Conservation (phyloP, 2,113 vertebrate species). For the Aegithalos caudatus region DNA sequence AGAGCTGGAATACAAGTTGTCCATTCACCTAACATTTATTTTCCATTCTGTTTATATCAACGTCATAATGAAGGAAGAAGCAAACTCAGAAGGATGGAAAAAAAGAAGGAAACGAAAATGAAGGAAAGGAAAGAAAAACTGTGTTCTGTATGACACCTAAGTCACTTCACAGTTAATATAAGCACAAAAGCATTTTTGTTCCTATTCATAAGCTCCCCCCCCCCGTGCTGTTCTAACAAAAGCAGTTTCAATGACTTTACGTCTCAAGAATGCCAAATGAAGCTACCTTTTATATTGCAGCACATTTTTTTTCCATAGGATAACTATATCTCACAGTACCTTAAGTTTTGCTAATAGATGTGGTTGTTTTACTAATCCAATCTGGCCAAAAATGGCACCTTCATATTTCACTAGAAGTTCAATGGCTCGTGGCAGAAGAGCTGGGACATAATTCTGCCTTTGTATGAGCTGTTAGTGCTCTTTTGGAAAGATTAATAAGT, state of each 20-base stretch:
- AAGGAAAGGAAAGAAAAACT: neutral
- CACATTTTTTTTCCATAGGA: neutral
- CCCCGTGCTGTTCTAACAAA: neutral
- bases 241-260: neutral
- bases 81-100: neutral
- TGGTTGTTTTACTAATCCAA: constrained; percentile 5
- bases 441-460: neutral
- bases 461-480: neutral
- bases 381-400: constrained; percentile 1
- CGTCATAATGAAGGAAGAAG: neutral
- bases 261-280: neutral
- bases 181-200: neutral
- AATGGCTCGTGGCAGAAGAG: neutral
- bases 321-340: neutral
- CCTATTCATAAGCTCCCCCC: neutral
- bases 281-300: neutral
- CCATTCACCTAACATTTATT: neutral
- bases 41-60: neutral
- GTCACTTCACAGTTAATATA: neutral
- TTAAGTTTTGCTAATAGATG: constrained; percentile 3
- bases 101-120: neutral
- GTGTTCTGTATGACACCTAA: neutral
- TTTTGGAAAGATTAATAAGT: neutral
- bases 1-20: neutral
- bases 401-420: constrained; percentile 21